Base-by-base conservation (phyloP, 2,888 invertebrate genomes). In the Adelphocoris suturalis region DNA sequence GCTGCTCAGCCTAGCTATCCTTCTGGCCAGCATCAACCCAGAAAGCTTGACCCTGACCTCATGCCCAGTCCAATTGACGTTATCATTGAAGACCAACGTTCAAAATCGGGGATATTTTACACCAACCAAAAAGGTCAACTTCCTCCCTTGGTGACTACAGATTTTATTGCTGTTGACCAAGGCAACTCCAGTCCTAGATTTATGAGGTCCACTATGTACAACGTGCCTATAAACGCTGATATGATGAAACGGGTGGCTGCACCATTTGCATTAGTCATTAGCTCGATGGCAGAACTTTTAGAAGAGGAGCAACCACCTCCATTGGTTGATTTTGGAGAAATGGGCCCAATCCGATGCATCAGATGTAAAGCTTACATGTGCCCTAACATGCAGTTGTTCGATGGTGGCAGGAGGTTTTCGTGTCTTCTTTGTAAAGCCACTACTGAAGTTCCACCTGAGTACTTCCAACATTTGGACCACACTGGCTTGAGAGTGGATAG, bases 331-430 rank as follows among this genome's bases (percentile, higher is more conserved):
- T 97, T 98, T 93, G 98, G 99, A 0, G 97, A 97, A 91, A 93
- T 96, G 93, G 99, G 99, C 2, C 99, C 99, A 0, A 98, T 99
- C 82, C 95, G 99, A 13, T 99, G 99, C 93, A 95, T 97, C 92
- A 96, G 99, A 89, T 99, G 99, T 94, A 99, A 99, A 94, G 99
- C 99, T 0, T 99, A 99, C 94, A 99, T 99, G 97, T 98, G 98
- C 92, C 99, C 99, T 3, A 98, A 96, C 93, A 99, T 99, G 99
- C 98, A 98, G 94, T 99, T 99, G 93, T 95, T 98, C 86, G 99
- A 99, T 94, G 99, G 99, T 0, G 99, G 99, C 0, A 94, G 99
- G 89, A 95, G 98, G 92, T 99, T 99, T 94, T 97, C 97, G 92
- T 99, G 99, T 93, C 95, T 97, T 90, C 97, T 99, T 94, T 99